Conservation (phyloP, 2,888 invertebrate species). For the Mamestra brassicae region DNA sequence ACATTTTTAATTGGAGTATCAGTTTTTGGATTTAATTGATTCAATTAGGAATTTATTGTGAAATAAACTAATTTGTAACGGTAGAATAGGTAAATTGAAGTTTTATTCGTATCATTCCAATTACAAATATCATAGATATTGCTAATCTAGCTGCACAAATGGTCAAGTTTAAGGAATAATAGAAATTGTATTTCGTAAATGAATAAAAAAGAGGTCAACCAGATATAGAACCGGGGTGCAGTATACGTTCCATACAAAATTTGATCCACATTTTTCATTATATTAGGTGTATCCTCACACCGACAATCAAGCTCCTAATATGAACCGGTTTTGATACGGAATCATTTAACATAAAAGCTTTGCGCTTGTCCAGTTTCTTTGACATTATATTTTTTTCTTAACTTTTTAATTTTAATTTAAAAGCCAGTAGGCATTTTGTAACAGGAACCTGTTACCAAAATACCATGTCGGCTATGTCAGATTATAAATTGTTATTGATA, state of each 20-base stretch:
- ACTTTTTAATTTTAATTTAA: slow-evolving; percentile 10
- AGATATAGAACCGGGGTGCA: no score
- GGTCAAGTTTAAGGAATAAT: no score
- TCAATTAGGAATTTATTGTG: not conserved
- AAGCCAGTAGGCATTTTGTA: slow-evolving; percentile 35
- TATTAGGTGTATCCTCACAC: no score
- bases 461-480: slow-evolving; percentile 12
- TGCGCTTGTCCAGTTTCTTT: slow-evolving; percentile 14
- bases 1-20: not conserved
- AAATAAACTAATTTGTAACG: not conserved
- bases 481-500: slow-evolving; percentile 22
- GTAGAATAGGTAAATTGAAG: not conserved
- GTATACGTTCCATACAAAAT: no score
- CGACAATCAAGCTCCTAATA: not conserved
- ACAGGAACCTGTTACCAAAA: slow-evolving; percentile 17
- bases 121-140: not conserved
- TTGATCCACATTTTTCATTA: no score
- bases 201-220: no score
- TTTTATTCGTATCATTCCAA: not conserved
- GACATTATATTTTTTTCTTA: slow-evolving; percentile 10
- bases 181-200: no score
- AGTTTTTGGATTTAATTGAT: not conserved
- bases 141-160: not conserved
- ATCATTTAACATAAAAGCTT: slow-evolving; percentile 5
- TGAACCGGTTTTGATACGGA: slow-evolving; percentile 23